These are phyloP conservation scores for Pseudochaenichthys georgianus DNA, from an alignment of 2,797 vertebrate species.

Conservation along the genomic window DNA sequence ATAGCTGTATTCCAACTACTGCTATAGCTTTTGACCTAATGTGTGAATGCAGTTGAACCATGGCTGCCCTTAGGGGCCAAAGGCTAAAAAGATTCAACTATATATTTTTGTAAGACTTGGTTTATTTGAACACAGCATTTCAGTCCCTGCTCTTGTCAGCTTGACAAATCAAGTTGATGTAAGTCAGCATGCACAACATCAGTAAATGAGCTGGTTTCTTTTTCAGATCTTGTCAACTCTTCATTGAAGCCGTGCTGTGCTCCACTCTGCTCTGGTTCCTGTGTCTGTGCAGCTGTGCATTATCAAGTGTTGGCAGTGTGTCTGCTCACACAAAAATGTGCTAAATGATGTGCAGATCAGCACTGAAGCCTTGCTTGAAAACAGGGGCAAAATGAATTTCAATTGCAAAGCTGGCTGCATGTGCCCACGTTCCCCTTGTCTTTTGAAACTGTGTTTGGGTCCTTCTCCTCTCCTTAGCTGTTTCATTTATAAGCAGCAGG, in stretches of 20 bases:
- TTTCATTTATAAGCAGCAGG: slow-evolving; percentile 79
- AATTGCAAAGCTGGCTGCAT: slow-evolving; percentile 57
- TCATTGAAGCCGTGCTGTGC: slow-evolving; percentile 18
- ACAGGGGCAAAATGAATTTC: slow-evolving; percentile 53
- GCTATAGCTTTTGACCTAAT: slow-evolving; percentile 7
- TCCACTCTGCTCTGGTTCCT: slow-evolving; percentile 38
- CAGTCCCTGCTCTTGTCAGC: slow-evolving; percentile 39
- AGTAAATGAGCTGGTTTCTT: slow-evolving; percentile 45
- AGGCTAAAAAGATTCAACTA: slow-evolving; percentile 34
- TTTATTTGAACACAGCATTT: slow-evolving; percentile 36
- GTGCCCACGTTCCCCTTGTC: slow-evolving; percentile 51
- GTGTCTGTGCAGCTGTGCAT: slow-evolving; percentile 66
- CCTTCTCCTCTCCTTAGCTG: slow-evolving; percentile 58
- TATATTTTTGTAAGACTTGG: slow-evolving; percentile 7
- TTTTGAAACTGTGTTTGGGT: slow-evolving; percentile 76
- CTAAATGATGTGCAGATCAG: slow-evolving; percentile 70
- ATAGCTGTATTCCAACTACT: neutral
- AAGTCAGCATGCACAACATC: slow-evolving; percentile 43
- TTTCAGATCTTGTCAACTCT: slow-evolving; percentile 47
- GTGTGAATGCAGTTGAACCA: slow-evolving; percentile 20
- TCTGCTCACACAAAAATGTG: neutral
- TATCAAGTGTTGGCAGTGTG: slow-evolving; percentile 62
- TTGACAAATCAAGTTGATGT: slow-evolving; percentile 43
- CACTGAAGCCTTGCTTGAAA: slow-evolving; percentile 55
- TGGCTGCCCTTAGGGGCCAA: slow-evolving; percentile 26